phyloP scores from a whole-genome alignment of 2,113 vertebrate genomes.

The Chionomys nivalis region DNA sequence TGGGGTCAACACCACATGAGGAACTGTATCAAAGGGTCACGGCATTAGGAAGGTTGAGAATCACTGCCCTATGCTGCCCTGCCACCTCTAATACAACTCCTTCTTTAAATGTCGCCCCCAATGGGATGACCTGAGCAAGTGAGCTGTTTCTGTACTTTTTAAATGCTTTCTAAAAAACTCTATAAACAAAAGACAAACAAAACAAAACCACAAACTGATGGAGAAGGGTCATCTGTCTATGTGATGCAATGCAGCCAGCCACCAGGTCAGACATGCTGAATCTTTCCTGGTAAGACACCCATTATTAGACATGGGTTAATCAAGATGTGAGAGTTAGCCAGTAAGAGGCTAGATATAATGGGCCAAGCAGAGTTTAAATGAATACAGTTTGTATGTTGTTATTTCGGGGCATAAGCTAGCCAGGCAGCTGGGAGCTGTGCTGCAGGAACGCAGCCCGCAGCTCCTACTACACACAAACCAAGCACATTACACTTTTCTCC shows the following conservation, averaged over 20 bases:
- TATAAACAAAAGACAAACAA: background rate
- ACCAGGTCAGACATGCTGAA: no score
- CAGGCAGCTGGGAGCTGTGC: no score
- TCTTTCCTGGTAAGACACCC: no score
- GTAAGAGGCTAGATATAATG: no score
- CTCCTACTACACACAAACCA: background rate
- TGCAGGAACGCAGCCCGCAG: no score
- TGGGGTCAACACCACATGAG: background rate
- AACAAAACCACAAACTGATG: background rate
- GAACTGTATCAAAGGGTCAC: background rate
- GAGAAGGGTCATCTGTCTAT: no score
- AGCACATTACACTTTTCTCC: constrained; percentile 18
- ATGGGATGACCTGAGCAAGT: background rate
- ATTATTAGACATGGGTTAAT: no score
- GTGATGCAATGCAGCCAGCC: no score
- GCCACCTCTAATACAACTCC: background rate
- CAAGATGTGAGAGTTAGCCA: no score
- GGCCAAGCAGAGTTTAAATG: no score
- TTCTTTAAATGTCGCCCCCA: constrained; percentile 44
- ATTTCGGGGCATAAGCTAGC: no score
- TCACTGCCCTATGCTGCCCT: background rate
- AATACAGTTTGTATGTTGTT: no score
- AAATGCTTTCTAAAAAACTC: constrained; percentile 28
- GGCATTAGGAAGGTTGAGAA: background rate
- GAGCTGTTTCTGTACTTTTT: constrained; percentile 5